Evolutionary conservation across 1,140 invertebrate genomes (phyloP), one percentile per base, ranked within the genome.

Genomic region (Drosophila ananassae): DNA sequence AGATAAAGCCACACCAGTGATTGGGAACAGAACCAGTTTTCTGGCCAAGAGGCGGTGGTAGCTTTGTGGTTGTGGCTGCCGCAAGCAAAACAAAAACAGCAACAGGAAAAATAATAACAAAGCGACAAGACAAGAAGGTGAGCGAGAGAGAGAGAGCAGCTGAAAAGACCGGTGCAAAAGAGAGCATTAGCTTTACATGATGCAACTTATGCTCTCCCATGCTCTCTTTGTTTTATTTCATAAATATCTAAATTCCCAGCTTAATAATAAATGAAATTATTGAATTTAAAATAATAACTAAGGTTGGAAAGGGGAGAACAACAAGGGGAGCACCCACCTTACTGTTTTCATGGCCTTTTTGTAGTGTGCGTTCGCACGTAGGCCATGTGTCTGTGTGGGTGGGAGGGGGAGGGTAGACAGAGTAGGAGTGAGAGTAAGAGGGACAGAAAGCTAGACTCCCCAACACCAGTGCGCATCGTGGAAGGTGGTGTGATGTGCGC

Each of bases 401-500:
- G 73, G 50, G 39, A 51, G 39, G 41, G 81, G 25, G 25, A 28
- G 17, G 17, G 17, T 17, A 17, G 25, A 28, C 4, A 7, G 25
- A 28, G 51, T 41, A 44, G 51, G 48, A 71, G 61, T 72, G 75
- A 77, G 48, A 71, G 61, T 72, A 72, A 77, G 46, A 60, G 41
- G 56, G 47, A 44, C 41, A 48, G 47, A 51, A 28, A 17, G 7
- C 17, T 21, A 53, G 22, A 12, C 22, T 52, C 37, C 44, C 34
- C n/a, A 60, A 32, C 50, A 61, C 63, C n/a, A 37, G 21, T 17
- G 17, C 8, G 37, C 13, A 52, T 22, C 47, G 48, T 53, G 30
- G 51, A 79, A 77, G 55, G 71, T 89, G 75, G 83, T 77, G 75
- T 83, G 83, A 87, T 87, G 71, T 81, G 82, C 69, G 67, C 79